A percentile compares a stretch with the other conserved stretches of the same genome.
phyloP scores from a whole-genome alignment of 2,888 invertebrate genomes.

The Dorcus parallelipipedus region DNA sequence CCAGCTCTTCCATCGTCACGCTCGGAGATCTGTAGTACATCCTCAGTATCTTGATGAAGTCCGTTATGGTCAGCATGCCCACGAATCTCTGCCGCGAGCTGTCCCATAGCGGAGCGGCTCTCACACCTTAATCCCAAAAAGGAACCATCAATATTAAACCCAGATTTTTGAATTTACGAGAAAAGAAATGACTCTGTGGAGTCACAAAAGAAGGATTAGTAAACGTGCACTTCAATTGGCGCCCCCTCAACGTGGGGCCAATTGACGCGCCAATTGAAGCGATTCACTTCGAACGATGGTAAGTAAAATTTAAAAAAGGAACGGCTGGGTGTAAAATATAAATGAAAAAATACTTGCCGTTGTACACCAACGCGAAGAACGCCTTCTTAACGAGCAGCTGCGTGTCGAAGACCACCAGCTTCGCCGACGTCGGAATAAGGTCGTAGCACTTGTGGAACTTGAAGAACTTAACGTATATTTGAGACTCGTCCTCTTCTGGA shows the following conservation, averaged over 20 bases:
- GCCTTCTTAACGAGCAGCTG: conserved; percentile 97
- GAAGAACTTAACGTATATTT: conserved; percentile 98
- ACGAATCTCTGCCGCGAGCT: conserved; percentile 87
- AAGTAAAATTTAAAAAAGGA: too few species aligned
- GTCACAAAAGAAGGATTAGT: too few species aligned
- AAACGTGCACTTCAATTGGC: too few species aligned
- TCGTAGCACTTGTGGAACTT: conserved; percentile 99
- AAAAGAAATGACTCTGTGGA: neutral
- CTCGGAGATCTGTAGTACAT: conserved; percentile 95
- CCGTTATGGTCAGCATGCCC: conserved; percentile 98
- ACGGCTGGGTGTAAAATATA: too few species aligned
- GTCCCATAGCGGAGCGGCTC: conserved; percentile 98
- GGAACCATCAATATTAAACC: conserved; percentile 20
- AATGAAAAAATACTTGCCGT: conserved; percentile 61
- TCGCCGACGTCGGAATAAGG: conserved; percentile 98
- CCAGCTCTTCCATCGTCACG: conserved; percentile 92
- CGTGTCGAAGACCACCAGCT: conserved; percentile 99
- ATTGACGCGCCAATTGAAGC: too few species aligned
- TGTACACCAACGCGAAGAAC: conserved; percentile 98
- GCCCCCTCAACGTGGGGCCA: too few species aligned
- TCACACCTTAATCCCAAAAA: conserved; percentile 64
- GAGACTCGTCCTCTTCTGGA: conserved; percentile 94
- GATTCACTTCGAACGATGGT: too few species aligned
- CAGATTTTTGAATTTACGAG: neutral
- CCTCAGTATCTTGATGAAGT: conserved; percentile 97